Evolutionary conservation across 2,797 vertebrate species (phyloP).

Genomic region (Falco novaeseelandiae): DNA sequence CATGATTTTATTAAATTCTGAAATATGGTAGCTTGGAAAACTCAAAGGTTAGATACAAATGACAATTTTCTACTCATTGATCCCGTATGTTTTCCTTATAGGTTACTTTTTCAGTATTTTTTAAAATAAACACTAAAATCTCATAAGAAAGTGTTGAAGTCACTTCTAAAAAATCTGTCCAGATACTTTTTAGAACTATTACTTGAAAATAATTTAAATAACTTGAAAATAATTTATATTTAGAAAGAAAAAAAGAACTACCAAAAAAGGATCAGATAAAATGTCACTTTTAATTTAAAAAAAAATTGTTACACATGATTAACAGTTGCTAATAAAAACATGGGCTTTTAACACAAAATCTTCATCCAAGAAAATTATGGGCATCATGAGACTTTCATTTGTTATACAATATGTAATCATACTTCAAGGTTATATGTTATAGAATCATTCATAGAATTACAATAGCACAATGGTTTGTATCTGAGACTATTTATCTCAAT

Average conservation of each 20-base stretch:
- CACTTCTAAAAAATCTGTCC: neutral
- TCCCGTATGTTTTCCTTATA: neutral
- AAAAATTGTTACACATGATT: neutral
- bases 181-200: neutral
- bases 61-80: neutral
- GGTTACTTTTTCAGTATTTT: neutral
- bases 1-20: neutral
- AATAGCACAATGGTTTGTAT: neutral
- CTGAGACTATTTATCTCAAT: neutral
- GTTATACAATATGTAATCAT: neutral
- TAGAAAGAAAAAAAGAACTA: neutral
- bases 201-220: neutral
- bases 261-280: neutral
- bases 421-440: neutral
- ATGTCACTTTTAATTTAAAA: rapidly evolving
- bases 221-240: neutral
- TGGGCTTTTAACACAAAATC: neutral
- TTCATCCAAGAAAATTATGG: neutral
- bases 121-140: neutral
- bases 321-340: neutral
- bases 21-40: neutral
- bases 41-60: neutral
- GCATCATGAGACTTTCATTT: neutral
- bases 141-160: neutral
- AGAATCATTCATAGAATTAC: neutral